phyloP scores from a whole-genome alignment of 2,888 invertebrate genomes.

The Thera britannica region DNA sequence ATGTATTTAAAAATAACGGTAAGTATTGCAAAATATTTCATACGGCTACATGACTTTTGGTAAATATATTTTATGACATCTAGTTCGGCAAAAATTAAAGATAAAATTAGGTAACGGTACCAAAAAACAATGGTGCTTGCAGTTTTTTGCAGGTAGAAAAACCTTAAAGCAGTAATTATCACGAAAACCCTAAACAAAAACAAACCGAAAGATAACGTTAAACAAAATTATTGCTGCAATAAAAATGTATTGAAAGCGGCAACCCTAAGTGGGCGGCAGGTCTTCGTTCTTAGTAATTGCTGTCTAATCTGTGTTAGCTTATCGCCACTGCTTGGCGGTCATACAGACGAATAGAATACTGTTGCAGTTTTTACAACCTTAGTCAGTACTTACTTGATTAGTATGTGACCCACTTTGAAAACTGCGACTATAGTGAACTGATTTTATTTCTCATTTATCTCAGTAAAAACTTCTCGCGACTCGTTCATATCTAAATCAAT shows the following conservation, averaged over 20 bases:
- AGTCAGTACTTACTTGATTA: slow-evolving; percentile 52
- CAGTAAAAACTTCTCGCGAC: slow-evolving; percentile 36
- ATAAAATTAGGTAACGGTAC: slow-evolving; percentile 16
- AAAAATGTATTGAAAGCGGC: slow-evolving; percentile 46
- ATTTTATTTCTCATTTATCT: slow-evolving; percentile 35
- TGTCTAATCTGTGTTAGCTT: slow-evolving; percentile 62
- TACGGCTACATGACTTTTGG: neutral
- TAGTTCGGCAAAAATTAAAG: neutral
- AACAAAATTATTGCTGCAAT: slow-evolving; percentile 30
- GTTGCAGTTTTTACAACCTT: slow-evolving; percentile 65
- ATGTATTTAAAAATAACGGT: slow-evolving; percentile 19
- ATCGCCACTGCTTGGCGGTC: slow-evolving; percentile 67
- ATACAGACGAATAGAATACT: slow-evolving; percentile 71
- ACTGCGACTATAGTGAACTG: slow-evolving; percentile 45
- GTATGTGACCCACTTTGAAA: slow-evolving; percentile 55
- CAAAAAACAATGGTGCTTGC: slow-evolving; percentile 32
- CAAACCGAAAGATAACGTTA: slow-evolving; percentile 23
- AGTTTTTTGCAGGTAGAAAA: slow-evolving; percentile 18
- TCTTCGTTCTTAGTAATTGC: slow-evolving; percentile 43
- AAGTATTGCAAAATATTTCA: slow-evolving; percentile 22
- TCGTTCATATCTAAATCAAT: slow-evolving; percentile 24
- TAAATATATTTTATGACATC: neutral
- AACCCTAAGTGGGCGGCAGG: slow-evolving; percentile 64
- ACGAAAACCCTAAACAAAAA: slow-evolving; percentile 19
- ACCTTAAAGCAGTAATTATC: slow-evolving; percentile 20